Evolutionary conservation across 92 coral and sea anemone species (phyloP).

Genomic region (Heteractis magnifica): DNA sequence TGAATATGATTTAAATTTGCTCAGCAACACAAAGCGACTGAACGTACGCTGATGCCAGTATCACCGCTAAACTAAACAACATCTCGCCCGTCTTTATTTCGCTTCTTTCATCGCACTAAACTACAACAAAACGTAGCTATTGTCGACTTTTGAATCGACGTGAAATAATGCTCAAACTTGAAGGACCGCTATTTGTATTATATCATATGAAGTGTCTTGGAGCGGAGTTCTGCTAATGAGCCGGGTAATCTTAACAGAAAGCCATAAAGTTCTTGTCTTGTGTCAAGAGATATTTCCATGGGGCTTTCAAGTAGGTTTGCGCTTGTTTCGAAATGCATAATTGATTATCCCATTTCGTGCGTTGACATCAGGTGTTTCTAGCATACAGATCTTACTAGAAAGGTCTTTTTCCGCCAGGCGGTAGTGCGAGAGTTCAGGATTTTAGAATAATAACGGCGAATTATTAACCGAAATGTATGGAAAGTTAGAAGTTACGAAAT

Average conservation of each 20-base stretch:
- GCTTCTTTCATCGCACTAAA: neutral
- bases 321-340: neutral
- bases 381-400: neutral
- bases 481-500: too few species aligned
- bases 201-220: too few species aligned
- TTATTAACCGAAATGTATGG: neutral
- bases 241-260: too few species aligned
- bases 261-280: neutral
- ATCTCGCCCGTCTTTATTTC: neutral
- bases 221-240: too few species aligned
- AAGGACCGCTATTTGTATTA: too few species aligned
- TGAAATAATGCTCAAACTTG: neutral
- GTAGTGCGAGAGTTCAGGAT: neutral
- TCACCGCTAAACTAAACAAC: neutral
- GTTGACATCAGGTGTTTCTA: neutral
- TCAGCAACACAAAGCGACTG: neutral
- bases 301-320: neutral
- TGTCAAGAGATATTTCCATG: neutral
- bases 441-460: neutral
- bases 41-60: neutral
- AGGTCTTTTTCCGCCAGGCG: constrained; percentile 1
- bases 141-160: neutral
- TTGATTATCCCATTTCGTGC: neutral
- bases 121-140: neutral
- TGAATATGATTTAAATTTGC: neutral